phyloP scores from a whole-genome alignment of 2,888 invertebrate species.

The Crepidodera aurea region DNA sequence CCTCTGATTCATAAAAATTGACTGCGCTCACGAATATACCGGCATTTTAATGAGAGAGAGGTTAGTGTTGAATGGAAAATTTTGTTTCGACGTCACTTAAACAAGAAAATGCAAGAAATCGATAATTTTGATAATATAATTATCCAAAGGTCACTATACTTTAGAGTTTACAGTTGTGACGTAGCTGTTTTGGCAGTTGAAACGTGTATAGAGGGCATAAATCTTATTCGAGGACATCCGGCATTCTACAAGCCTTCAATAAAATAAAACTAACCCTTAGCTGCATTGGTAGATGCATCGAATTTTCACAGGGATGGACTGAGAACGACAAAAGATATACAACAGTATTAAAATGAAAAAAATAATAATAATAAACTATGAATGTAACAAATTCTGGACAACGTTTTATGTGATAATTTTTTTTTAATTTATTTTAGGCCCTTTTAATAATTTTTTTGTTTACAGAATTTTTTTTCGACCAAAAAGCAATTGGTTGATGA shows the following conservation, averaged over 20 bases:
- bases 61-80: constrained; percentile 17
- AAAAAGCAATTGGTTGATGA: too few species aligned
- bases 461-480: too few species aligned
- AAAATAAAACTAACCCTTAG: not conserved
- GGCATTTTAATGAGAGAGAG: too few species aligned
- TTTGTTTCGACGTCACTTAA: constrained; percentile 5
- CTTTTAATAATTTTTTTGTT: too few species aligned
- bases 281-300: not conserved
- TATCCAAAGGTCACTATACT: constrained; percentile 12
- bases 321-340: too few species aligned
- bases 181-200: constrained; percentile 19
- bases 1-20: too few species aligned
- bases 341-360: too few species aligned
- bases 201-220: constrained; percentile 22
- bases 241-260: constrained; percentile 6
- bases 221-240: constrained; percentile 10
- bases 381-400: too few species aligned
- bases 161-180: constrained; percentile 13
- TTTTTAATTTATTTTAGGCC: too few species aligned
- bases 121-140: constrained; percentile 13
- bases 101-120: not conserved
- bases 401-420: too few species aligned
- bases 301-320: not conserved
- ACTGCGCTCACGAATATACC: too few species aligned
- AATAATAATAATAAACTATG: too few species aligned